phyloP scores from a whole-genome alignment of 1,140 invertebrate species.

The Stenopsyche tienmushanensis region DNA sequence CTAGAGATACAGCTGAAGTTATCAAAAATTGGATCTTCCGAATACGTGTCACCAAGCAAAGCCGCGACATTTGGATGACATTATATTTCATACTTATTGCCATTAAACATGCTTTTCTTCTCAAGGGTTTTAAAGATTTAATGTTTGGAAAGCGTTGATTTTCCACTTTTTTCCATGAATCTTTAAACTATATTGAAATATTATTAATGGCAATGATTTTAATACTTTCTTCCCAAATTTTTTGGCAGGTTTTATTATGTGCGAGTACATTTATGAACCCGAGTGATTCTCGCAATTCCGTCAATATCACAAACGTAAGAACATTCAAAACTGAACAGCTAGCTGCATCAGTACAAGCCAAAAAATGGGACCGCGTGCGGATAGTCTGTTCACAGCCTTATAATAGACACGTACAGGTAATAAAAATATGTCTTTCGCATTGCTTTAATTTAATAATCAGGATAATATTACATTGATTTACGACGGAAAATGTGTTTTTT shows the following conservation, averaged over 20 bases:
- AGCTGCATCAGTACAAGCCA: conserved; percentile 53
- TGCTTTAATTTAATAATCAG: neutral
- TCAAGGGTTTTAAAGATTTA: too few relatives aligned
- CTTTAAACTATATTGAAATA: conserved; percentile 2
- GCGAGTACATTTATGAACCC: conserved; percentile 80
- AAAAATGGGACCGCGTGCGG: conserved; percentile 84
- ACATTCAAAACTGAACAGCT: conserved; percentile 72
- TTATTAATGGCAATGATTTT: neutral
- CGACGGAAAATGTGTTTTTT: neutral
- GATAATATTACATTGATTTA: too few relatives aligned
- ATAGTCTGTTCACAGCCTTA: conserved; percentile 85
- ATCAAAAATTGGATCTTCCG: too few relatives aligned
- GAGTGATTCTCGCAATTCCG: conserved; percentile 65
- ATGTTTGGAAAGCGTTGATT: neutral
- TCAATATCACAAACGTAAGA: conserved; percentile 69
- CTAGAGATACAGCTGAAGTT: too few relatives aligned
- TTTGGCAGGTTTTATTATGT: conserved; percentile 68
- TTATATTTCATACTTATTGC: too few relatives aligned
- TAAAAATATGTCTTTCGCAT: neutral
- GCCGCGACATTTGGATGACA: too few relatives aligned
- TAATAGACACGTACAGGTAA: conserved; percentile 69
- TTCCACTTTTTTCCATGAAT: neutral
- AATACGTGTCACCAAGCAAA: too few relatives aligned
- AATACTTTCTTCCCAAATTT: neutral
- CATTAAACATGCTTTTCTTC: too few relatives aligned